phyloP scores from a whole-genome alignment of 2,113 vertebrate species.

The Castor canadensis region DNA sequence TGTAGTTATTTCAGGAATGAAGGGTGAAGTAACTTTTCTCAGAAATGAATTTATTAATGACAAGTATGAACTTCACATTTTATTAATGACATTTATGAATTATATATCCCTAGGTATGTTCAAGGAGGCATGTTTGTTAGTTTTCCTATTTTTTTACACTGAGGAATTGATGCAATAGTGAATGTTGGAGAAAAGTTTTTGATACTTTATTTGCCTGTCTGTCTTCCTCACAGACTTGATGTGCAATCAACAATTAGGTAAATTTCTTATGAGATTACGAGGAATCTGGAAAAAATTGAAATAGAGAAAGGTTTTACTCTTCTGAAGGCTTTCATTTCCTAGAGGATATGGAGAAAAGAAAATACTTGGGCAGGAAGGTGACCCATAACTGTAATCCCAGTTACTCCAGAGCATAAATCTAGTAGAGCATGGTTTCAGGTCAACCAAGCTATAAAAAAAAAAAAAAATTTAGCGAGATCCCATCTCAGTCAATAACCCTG shows the following conservation, averaged over 20 bases:
- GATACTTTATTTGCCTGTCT: conserved; percentile 28
- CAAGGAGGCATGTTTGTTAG: neutral
- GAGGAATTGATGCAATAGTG: neutral
- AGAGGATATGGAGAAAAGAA: neutral
- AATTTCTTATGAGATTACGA: conserved; percentile 61
- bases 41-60: neutral
- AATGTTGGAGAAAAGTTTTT: neutral
- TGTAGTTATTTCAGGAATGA: neutral
- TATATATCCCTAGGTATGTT: neutral
- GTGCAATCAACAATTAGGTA: conserved; percentile 71
- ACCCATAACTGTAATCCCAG: too few species aligned
- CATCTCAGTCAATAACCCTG: too few species aligned
- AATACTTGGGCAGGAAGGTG: too few species aligned
- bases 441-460: too few species aligned
- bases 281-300: conserved; percentile 32
- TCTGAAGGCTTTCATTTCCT: neutral
- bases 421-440: too few species aligned
- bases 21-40: too few species aligned
- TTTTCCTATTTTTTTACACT: neutral
- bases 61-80: neutral
- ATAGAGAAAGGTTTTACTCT: conserved; percentile 20
- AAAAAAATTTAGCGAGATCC: too few species aligned
- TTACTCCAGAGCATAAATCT: too few species aligned
- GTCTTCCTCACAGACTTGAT: conserved; percentile 33
- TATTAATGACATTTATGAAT: neutral